Conservation (phyloP, 1,140 invertebrate species). For the Drosophila lacteicornis region DNA sequence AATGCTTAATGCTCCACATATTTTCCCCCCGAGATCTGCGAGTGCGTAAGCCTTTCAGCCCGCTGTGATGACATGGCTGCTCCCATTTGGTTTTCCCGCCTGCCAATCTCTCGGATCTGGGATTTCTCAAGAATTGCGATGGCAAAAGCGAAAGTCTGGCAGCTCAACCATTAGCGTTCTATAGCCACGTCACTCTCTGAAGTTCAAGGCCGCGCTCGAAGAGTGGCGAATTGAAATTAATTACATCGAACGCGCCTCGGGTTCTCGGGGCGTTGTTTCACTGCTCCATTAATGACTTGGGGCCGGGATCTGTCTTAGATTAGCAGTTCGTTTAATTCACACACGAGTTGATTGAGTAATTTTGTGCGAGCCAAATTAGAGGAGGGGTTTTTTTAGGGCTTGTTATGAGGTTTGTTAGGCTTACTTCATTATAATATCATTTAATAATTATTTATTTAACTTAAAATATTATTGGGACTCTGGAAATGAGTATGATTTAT, state of each 20-base stretch:
- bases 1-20: constrained; percentile 68
- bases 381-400: constrained; percentile 3
- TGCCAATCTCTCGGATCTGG: constrained; percentile 12
- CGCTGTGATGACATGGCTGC: constrained; percentile 34
- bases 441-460: too few species aligned
- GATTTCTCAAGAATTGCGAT: constrained; percentile 65
- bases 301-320: constrained; percentile 62
- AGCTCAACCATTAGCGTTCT: constrained; percentile 60
- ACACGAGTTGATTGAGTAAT: constrained; percentile 41
- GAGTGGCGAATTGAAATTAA: constrained; percentile 78
- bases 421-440: neutral
- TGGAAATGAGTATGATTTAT: too few species aligned
- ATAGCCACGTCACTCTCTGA: constrained; percentile 51
- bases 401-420: neutral
- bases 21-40: constrained; percentile 16
- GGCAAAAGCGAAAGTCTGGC: constrained; percentile 71
- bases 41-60: constrained; percentile 45
- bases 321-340: constrained; percentile 47
- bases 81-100: constrained; percentile 52
- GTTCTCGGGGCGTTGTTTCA: constrained; percentile 23
- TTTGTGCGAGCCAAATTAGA: constrained; percentile 8
- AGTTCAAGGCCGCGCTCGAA: constrained; percentile 68
- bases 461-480: neutral
- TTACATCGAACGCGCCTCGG: constrained; percentile 52
- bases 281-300: constrained; percentile 31